Percentiles rank a stretch among this genome's conserved stretches.
These are phyloP conservation scores for Lepidothrix coronata DNA, from an alignment of 2,113 vertebrate species.

Conservation along the genomic window DNA sequence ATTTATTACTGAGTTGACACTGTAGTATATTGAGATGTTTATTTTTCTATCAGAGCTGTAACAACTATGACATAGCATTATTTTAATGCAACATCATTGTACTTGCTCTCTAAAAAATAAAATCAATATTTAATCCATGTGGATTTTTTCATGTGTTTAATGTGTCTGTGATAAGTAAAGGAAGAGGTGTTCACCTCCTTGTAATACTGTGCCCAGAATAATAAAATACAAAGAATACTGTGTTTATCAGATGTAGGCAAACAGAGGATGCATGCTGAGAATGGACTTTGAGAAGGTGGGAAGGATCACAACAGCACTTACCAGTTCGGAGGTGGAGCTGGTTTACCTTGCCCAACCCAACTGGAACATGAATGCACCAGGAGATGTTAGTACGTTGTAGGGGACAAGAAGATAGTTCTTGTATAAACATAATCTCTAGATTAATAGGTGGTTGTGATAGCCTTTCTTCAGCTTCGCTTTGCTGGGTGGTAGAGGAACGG, in stretches of 20 bases:
- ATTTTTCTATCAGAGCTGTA: conserved; percentile 77
- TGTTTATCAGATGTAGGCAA: neutral
- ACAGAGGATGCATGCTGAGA: neutral
- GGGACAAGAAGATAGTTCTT: neutral
- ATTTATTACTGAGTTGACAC: conserved; percentile 75
- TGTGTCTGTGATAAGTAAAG: neutral
- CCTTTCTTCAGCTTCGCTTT: neutral
- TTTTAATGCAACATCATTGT: conserved; percentile 66
- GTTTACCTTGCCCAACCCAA: neutral
- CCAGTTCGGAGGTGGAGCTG: neutral
- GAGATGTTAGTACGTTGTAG: neutral
- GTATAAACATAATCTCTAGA: neutral
- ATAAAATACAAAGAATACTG: neutral
- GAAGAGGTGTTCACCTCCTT: neutral
- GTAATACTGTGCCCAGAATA: neutral
- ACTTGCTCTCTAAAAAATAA: conserved; percentile 68
- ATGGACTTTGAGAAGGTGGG: neutral
- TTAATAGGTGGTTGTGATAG: neutral
- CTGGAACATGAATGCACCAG: neutral
- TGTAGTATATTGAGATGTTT: conserved; percentile 73
- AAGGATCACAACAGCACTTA: neutral
- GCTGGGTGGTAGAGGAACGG: neutral
- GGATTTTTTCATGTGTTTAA: conserved; percentile 20
- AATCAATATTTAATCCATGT: conserved; percentile 45
- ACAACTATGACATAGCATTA: conserved; percentile 66